Conservation (phyloP, 2,113 vertebrate genomes). For the Otis tarda region DNA sequence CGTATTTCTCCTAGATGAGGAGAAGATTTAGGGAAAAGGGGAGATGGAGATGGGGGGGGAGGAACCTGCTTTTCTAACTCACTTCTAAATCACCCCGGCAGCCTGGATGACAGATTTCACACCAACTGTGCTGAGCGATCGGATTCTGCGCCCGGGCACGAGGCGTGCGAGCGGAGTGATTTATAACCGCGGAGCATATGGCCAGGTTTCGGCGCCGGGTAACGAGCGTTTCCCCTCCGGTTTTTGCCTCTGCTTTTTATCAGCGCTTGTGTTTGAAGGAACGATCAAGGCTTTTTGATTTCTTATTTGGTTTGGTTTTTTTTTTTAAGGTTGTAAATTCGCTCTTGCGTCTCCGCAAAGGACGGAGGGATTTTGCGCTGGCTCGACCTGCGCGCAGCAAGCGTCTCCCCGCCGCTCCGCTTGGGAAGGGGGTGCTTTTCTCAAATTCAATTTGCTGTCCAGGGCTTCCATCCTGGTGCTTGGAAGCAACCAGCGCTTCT, state of each 20-base stretch:
- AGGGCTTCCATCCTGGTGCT: neutral
- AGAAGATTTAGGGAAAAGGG: neutral
- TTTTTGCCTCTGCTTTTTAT: neutral
- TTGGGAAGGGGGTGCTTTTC: neutral
- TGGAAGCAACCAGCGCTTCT: neutral
- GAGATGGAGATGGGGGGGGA: neutral
- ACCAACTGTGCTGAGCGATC: neutral
- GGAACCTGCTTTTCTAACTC: neutral
- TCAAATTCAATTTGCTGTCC: neutral
- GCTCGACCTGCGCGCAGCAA: neutral
- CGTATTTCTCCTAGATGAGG: fast-evolving
- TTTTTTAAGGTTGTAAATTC: neutral
- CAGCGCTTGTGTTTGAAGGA: fast-evolving
- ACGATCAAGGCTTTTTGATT: fast-evolving
- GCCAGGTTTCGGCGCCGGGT: fast-evolving
- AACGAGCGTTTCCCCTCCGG: fast-evolving
- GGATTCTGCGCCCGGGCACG: neutral
- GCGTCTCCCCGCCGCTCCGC: neutral
- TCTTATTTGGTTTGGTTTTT: too few species aligned
- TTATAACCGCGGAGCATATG: neutral
- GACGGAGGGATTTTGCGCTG: neutral
- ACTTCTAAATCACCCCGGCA: neutral
- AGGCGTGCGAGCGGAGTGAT: neutral
- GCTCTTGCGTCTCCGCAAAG: fast-evolving
- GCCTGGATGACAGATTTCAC: neutral